Conservation (phyloP, 2,888 invertebrate genomes). For the Latheticus oryzae region DNA sequence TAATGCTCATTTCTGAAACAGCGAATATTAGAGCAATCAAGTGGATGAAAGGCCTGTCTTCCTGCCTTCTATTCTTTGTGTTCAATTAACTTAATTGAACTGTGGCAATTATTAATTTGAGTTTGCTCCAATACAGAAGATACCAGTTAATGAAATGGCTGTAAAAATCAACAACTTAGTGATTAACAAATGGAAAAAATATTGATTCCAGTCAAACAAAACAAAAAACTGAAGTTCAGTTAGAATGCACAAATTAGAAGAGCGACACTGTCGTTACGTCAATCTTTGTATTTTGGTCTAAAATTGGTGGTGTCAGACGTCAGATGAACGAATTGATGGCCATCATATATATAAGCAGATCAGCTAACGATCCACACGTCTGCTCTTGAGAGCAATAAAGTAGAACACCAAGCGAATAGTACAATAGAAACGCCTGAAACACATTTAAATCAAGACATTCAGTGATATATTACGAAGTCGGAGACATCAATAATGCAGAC, state of each 20-base stretch:
- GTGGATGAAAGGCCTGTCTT: too few species aligned
- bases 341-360: constrained; percentile 44
- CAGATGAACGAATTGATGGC: constrained; percentile 40
- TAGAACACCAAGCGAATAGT: constrained; percentile 42
- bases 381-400: constrained; percentile 45
- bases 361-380: constrained; percentile 45
- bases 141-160: constrained; percentile 14
- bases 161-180: constrained; percentile 8
- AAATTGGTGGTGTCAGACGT: constrained; percentile 34
- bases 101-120: too few species aligned
- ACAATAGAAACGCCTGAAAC: constrained; percentile 46
- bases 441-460: constrained; percentile 49
- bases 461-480: constrained; percentile 42
- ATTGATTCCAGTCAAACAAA: too few species aligned
- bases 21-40: too few species aligned
- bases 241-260: constrained; percentile 22
- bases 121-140: constrained; percentile 3
- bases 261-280: constrained; percentile 9
- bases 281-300: constrained; percentile 29
- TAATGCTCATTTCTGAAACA: too few species aligned
- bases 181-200: too few species aligned
- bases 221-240: constrained; percentile 18
- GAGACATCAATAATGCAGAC: constrained; percentile 30
- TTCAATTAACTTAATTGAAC: too few species aligned
- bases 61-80: too few species aligned